Evolutionary conservation across 2,113 vertebrate genomes (phyloP).

Genomic region (Anguilla japonica): DNA sequence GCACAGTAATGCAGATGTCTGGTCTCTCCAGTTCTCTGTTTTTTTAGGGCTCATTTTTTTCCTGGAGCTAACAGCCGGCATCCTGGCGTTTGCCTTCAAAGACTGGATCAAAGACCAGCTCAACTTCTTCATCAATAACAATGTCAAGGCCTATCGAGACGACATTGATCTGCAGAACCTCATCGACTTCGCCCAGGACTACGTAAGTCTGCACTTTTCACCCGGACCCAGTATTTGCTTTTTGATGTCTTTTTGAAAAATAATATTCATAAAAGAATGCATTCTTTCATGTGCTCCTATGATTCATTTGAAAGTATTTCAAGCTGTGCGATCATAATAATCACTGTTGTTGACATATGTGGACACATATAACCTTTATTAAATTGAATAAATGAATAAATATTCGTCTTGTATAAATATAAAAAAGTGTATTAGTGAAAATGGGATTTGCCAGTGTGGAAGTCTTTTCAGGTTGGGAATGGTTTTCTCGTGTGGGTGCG

Average conservation of each 20-base stretch:
- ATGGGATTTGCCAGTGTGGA: no score
- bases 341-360: no score
- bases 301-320: no score
- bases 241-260: no score
- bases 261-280: no score
- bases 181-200: conserved; percentile 91
- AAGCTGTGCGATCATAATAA: no score
- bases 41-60: conserved; percentile 92
- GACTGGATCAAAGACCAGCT: conserved; percentile 95
- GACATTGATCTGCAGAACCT: conserved; percentile 92
- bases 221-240: background rate
- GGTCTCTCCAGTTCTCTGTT: conserved; percentile 78
- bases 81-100: conserved; percentile 89
- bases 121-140: conserved; percentile 91
- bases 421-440: no score
- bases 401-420: no score
- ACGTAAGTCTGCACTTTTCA: conserved; percentile 70
- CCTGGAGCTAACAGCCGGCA: conserved; percentile 85
- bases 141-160: conserved; percentile 87
- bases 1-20: background rate
- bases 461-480: background rate
- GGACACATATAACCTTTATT: no score
- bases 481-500: no score
- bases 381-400: no score
- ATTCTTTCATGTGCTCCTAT: no score